These are phyloP conservation scores for Ennomos quercinarius DNA, from an alignment of 2,888 invertebrate species.

Conservation along the genomic window DNA sequence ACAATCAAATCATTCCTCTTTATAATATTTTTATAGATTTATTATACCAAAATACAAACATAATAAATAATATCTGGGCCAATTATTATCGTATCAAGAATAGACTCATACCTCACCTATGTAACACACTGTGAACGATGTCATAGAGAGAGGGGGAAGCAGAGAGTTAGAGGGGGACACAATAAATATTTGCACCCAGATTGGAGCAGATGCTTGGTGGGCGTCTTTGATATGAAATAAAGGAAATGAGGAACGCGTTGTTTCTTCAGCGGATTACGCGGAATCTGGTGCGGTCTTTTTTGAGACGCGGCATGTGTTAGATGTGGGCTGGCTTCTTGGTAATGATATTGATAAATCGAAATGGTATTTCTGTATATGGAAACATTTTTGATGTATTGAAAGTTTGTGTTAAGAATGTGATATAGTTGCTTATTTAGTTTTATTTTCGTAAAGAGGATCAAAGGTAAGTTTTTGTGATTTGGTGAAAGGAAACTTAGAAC, in stretches of 20 bases:
- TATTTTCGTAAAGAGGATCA: no score
- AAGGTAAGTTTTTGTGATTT: neutral
- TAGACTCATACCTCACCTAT: neutral
- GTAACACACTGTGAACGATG: conserved; percentile 3
- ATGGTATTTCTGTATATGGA: neutral
- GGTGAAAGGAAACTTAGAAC: neutral
- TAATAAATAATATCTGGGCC: no score
- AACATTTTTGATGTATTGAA: no score
- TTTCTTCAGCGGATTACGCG: conserved; percentile 45
- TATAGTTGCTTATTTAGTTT: no score
- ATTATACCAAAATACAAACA: no score
- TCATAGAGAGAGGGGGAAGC: conserved; percentile 2
- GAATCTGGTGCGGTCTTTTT: conserved; percentile 27
- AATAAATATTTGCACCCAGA: conserved; percentile 70
- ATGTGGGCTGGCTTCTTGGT: conserved; percentile 3
- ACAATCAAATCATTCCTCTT: no score
- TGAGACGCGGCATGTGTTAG: conserved; percentile 1
- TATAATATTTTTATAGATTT: no score
- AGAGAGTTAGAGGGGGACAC: conserved; percentile 36
- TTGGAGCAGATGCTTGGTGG: conserved; percentile 68
- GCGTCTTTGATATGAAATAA: conserved; percentile 52
- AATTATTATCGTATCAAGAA: no score
- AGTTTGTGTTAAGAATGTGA: no score
- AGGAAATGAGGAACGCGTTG: conserved; percentile 42
- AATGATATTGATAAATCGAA: conserved; percentile 14